phyloP scores from a whole-genome alignment of 2,888 invertebrate genomes.

The Pycnomerus fuliginosus region DNA sequence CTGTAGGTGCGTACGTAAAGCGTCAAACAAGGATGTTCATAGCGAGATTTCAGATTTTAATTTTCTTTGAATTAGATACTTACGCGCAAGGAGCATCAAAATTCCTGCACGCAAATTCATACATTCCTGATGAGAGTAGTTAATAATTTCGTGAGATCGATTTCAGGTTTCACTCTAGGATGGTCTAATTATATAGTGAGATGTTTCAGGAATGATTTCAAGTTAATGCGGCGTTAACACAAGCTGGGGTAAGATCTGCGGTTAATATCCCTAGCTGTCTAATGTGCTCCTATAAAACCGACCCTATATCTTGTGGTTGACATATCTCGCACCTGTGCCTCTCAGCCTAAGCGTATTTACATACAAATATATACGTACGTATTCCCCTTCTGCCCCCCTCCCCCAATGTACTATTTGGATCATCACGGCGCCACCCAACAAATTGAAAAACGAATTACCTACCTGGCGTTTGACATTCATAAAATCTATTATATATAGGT shows the following conservation, averaged over 20 bases:
- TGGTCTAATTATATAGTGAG: too few relatives aligned
- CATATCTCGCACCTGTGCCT: conserved; percentile 54
- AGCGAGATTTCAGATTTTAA: too few relatives aligned
- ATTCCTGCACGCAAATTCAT: too few relatives aligned
- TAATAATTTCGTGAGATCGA: too few relatives aligned
- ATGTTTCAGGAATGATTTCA: background rate
- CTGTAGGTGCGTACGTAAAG: too few relatives aligned
- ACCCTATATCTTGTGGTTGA: conserved; percentile 51
- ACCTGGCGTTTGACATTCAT: conserved; percentile 1
- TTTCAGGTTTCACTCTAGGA: too few relatives aligned
- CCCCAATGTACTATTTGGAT: conserved; percentile 42
- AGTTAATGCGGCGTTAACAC: conserved; percentile 2
- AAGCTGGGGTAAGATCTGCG: too few relatives aligned
- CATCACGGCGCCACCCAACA: conserved; percentile 41
- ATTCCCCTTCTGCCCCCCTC: conserved; percentile 6
- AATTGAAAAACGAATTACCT: conserved; percentile 49
- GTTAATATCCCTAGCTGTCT: conserved; percentile 42
- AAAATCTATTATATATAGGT: conserved; percentile 1
- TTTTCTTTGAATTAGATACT: too few relatives aligned
- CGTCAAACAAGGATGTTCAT: too few relatives aligned
- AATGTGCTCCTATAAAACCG: conserved; percentile 49
- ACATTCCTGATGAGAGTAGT: too few relatives aligned
- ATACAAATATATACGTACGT: conserved; percentile 49
- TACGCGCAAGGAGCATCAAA: too few relatives aligned
- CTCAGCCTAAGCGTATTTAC: conserved; percentile 50